phyloP scores from a whole-genome alignment of 2,888 invertebrate species.

The Crocallis elinguaria region DNA sequence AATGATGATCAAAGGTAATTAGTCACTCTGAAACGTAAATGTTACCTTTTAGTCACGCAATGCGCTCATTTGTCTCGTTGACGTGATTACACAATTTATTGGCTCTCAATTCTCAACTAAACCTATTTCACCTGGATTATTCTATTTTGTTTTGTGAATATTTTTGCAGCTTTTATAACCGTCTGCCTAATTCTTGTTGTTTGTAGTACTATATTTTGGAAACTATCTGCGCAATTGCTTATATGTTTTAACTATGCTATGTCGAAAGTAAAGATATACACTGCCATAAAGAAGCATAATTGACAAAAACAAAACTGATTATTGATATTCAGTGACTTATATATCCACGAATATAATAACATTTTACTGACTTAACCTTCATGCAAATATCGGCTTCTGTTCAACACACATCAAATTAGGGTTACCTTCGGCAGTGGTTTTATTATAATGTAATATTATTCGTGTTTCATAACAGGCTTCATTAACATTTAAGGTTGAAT shows the following conservation, averaged over 20 bases:
- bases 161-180: too few relatives aligned
- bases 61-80: conserved; percentile 41
- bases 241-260: too few relatives aligned
- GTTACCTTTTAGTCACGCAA: conserved; percentile 55
- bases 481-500: conserved; percentile 23
- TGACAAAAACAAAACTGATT: too few relatives aligned
- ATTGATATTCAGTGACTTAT: too few relatives aligned
- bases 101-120: neutral
- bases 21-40: conserved; percentile 64
- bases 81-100: conserved; percentile 16
- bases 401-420: conserved; percentile 45
- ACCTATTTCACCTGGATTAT: too few relatives aligned
- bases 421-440: conserved; percentile 50
- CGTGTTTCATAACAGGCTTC: conserved; percentile 41
- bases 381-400: conserved; percentile 40
- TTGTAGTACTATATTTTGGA: too few relatives aligned
- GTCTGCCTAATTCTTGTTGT: too few relatives aligned
- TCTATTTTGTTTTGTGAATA: too few relatives aligned
- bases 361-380: conserved; percentile 44
- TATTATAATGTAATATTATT: conserved; percentile 43
- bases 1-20: conserved; percentile 58
- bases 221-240: too few relatives aligned
- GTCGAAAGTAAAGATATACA: too few relatives aligned
- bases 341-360: conserved; percentile 23
- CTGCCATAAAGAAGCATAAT: too few relatives aligned